These are phyloP conservation scores for Pollimyrus isidori DNA, from an alignment of 2,113 vertebrate species.

Conservation along the genomic window DNA sequence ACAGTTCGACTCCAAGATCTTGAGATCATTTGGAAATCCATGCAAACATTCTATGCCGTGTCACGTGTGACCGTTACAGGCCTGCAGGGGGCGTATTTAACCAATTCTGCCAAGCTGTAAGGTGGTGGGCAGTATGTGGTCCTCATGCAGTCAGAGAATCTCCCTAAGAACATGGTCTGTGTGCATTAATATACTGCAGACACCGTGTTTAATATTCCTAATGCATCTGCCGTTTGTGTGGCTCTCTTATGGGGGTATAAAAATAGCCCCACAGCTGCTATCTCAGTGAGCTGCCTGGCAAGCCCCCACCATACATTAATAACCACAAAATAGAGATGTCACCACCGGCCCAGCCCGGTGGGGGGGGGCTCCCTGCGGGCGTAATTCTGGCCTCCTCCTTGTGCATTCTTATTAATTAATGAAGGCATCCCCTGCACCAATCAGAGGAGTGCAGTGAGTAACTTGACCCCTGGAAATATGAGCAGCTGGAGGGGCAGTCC, in stretches of 20 bases:
- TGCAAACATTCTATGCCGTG: neutral
- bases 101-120: neutral
- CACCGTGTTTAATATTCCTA: neutral
- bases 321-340: slow-evolving; percentile 36
- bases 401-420: neutral
- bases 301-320: slow-evolving; percentile 28
- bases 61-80: neutral
- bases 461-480: neutral
- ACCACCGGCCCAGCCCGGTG: slow-evolving; percentile 10
- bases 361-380: slow-evolving; percentile 10
- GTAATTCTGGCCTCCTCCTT: neutral
- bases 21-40: neutral
- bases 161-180: neutral
- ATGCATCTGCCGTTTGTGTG: neutral
- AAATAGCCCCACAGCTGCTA: slow-evolving; percentile 24
- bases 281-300: slow-evolving; percentile 16
- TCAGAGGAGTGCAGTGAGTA: neutral
- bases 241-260: slow-evolving; percentile 18
- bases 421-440: neutral
- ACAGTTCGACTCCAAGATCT: neutral
- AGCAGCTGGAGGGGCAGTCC: neutral
- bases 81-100: neutral
- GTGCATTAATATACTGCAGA: neutral
- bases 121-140: neutral
- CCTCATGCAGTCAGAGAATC: neutral